A percentile compares a stretch with the other conserved stretches of the same genome.
phyloP scores from a whole-genome alignment of 2,888 invertebrate genomes.

The Ctenicera cuprea region DNA sequence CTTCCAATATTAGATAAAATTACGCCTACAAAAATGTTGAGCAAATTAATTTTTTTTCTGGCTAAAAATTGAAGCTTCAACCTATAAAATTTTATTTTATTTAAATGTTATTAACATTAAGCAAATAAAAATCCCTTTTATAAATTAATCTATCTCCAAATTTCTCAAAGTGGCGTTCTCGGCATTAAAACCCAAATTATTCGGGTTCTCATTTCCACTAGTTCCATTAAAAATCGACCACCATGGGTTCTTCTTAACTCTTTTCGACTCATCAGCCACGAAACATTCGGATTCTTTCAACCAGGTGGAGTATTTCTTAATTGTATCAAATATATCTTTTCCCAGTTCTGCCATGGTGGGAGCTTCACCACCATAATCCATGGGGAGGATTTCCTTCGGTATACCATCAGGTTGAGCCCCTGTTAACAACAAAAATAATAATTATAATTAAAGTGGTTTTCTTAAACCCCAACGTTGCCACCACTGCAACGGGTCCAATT shows the following conservation, averaged over 20 bases:
- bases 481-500: too few species aligned
- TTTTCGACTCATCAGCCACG: constrained; percentile 72
- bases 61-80: too few species aligned
- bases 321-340: constrained; percentile 75
- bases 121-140: too few species aligned
- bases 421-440: constrained; percentile 50
- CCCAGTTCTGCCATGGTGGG: constrained; percentile 76
- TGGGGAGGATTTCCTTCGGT: constrained; percentile 69
- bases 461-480: background rate
- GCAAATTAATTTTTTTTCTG: too few species aligned
- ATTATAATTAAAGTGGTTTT: background rate
- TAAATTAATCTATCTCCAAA: constrained; percentile 67
- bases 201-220: constrained; percentile 17
- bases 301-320: constrained; percentile 78
- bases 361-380: constrained; percentile 79
- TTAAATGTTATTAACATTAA: too few species aligned
- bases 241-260: constrained; percentile 68
- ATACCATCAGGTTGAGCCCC: constrained; percentile 68
- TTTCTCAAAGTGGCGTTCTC: constrained; percentile 61
- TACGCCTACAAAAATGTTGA: too few species aligned
- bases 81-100: too few species aligned
- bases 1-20: too few species aligned
- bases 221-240: constrained; percentile 66
- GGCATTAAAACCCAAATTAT: background rate
- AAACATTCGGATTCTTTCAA: constrained; percentile 77